Base-by-base conservation (phyloP, 2,888 invertebrate species). In the Exocentrus adspersus region DNA sequence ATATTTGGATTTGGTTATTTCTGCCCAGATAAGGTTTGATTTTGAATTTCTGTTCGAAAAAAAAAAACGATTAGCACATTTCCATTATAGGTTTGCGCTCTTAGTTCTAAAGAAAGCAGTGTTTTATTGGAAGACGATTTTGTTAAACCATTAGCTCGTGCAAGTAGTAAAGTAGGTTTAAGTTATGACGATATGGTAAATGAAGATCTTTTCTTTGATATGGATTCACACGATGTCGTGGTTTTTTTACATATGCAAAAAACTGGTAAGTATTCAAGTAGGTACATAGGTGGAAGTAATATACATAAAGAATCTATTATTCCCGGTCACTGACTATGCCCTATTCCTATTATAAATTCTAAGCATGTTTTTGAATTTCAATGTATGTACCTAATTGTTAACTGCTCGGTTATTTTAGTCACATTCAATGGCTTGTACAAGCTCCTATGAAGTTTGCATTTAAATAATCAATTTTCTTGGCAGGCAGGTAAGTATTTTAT, bases 191-290 rank as follows among this genome's bases (percentile, higher is more conserved):
- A 93, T 82, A 90, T 94, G 75, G 86, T 94, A 60, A 93, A 93
- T 79, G 93, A 93, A 79, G 92, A 92, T 84, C 93, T 93, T 82
- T 88, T 92, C 77, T 95, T 95, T 84, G 93, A 95, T 83, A 92
- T 95, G 84, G 92, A 93, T 80, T 93, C 93, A 9, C 93, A 94
- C 78, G 98, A 99, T 85, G 98, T 99, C 60, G 93, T 99, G 88
- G 98, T 99, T 58, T 90, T 99, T 88, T 85, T 99, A 72, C 98
- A 99, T 83, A 98, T 99, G 82, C 99, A 99, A 84, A 99, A 99
- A 86, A 99, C 98, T 56, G 98, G 86, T 85, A 71, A 76, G 77
- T 68, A 37, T 9, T 37, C 37, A 12, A 2, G 14, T n/a, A 37
- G 37, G 37, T 37, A 14, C 5, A 37, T 37, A 14, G 5, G 12